phyloP scores from a whole-genome alignment of 2,113 vertebrate species.

The Mesitornis unicolor region DNA sequence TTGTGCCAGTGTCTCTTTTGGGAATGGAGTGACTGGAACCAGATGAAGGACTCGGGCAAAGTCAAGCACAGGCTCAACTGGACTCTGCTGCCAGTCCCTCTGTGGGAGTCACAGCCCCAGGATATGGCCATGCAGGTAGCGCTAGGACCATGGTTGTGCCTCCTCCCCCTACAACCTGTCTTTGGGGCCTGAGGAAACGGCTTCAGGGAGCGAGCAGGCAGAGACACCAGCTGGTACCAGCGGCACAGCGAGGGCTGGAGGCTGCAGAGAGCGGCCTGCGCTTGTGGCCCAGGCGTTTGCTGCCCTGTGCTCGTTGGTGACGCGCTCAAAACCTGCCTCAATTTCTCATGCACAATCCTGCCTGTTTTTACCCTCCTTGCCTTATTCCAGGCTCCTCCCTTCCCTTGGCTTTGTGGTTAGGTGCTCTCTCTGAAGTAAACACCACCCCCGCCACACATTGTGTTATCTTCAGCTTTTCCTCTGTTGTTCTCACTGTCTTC shows the following conservation, averaged over 20 bases:
- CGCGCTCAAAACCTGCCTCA: not conserved
- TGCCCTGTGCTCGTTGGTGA: not conserved
- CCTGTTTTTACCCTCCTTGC: not conserved
- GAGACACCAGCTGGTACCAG: not conserved
- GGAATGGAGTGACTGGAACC: not conserved
- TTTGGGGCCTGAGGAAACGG: not conserved
- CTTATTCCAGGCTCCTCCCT: not conserved
- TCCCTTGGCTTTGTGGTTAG: not conserved
- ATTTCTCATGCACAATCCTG: not conserved
- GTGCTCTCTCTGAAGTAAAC: not conserved
- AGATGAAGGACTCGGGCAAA: not conserved
- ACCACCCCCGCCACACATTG: rapidly evolving
- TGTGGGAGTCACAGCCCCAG: not conserved
- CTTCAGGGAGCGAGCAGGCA: not conserved
- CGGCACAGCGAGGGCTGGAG: not conserved
- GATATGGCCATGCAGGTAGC: rapidly evolving
- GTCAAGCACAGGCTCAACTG: not conserved
- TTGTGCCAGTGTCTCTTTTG: not conserved
- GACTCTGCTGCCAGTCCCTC: rapidly evolving
- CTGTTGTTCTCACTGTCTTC: rapidly evolving
- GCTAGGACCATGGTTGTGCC: not conserved
- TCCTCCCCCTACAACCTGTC: not conserved
- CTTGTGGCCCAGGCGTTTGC: not conserved
- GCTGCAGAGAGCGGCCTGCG: rapidly evolving
- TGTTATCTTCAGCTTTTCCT: not conserved